A percentile compares a stretch with the other conserved stretches of the same genome.
These are phyloP conservation scores for Phrixothrix hirtus DNA, from an alignment of 2,888 invertebrate species.

Conservation along the genomic window DNA sequence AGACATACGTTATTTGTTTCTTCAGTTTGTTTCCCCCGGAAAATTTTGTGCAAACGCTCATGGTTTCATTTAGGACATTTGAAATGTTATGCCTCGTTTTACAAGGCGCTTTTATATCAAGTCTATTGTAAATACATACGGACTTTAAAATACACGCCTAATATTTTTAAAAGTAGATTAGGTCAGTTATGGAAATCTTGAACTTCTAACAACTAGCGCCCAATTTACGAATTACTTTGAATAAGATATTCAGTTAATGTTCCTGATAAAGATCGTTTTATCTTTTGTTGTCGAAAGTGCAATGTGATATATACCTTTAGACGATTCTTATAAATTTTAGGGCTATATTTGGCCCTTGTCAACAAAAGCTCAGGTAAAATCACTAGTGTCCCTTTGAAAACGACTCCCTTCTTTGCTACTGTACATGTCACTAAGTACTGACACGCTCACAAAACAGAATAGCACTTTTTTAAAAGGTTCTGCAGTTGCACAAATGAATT, in stretches of 20 bases:
- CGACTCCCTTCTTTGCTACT: slow-evolving; percentile 51
- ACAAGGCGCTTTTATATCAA: too few relatives aligned
- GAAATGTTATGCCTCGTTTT: too few relatives aligned
- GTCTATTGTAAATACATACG: too few relatives aligned
- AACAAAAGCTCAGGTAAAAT: slow-evolving; percentile 51
- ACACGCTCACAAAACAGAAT: slow-evolving; percentile 55
- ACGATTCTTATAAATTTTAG: slow-evolving; percentile 41
- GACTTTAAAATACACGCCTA: too few relatives aligned
- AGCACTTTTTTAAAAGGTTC: slow-evolving; percentile 50
- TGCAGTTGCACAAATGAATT: slow-evolving; percentile 33
- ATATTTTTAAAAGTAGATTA: too few relatives aligned
- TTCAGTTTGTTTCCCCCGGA: too few relatives aligned
- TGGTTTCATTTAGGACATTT: too few relatives aligned
- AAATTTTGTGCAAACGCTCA: too few relatives aligned
- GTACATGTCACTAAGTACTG: slow-evolving; percentile 54
- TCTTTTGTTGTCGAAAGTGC: slow-evolving; percentile 28
- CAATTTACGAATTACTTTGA: slow-evolving; percentile 26
- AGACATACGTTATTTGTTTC: too few relatives aligned
- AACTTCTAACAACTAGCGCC: too few relatives aligned
- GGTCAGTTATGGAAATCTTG: slow-evolving; percentile 3
- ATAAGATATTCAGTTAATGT: slow-evolving; percentile 32
- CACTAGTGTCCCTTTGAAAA: slow-evolving; percentile 47
- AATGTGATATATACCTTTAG: slow-evolving; percentile 34
- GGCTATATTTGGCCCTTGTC: slow-evolving; percentile 42
- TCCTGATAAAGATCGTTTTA: slow-evolving; percentile 27